phyloP scores from a whole-genome alignment of 1,140 invertebrate genomes.

The Thaumatotibia leucotreta region DNA sequence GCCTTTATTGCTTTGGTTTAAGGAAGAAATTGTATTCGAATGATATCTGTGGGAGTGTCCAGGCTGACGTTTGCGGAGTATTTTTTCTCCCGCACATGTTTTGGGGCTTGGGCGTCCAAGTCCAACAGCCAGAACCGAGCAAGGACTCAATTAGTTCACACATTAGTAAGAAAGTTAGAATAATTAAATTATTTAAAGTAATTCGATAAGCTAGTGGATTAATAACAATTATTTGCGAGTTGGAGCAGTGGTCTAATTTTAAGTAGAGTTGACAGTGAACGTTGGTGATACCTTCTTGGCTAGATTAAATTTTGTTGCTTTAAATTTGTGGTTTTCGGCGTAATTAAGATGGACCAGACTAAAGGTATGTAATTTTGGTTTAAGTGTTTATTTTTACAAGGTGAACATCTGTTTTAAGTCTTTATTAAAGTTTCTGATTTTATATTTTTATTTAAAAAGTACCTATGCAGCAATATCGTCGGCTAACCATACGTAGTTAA shows the following conservation, averaged over 20 bases:
- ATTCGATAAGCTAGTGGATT: slow-evolving; percentile 72
- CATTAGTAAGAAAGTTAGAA: slow-evolving; percentile 71
- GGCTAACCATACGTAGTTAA: no score
- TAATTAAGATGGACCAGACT: slow-evolving; percentile 47
- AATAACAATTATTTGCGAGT: slow-evolving; percentile 64
- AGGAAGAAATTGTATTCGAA: neutral
- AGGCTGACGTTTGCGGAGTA: slow-evolving; percentile 34
- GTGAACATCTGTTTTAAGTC: no score
- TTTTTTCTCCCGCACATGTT: slow-evolving; percentile 62
- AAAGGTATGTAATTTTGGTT: slow-evolving; percentile 48
- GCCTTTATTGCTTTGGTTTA: neutral
- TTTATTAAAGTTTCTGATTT: no score
- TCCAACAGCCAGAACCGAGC: slow-evolving; percentile 60
- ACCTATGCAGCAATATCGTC: no score
- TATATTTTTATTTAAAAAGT: no score
- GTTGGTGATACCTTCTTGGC: neutral
- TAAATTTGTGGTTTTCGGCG: neutral
- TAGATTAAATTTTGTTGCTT: slow-evolving; percentile 15
- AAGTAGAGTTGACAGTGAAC: slow-evolving; percentile 23
- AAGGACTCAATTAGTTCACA: slow-evolving; percentile 72
- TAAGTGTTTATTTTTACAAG: neutral
- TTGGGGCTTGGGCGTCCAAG: slow-evolving; percentile 33
- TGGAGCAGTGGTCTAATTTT: slow-evolving; percentile 10
- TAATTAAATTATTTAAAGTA: slow-evolving; percentile 73
- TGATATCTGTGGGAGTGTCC: slow-evolving; percentile 39